These are phyloP conservation scores for Bombus terrestris DNA, from an alignment of 1,140 invertebrate species.

Conservation along the genomic window DNA sequence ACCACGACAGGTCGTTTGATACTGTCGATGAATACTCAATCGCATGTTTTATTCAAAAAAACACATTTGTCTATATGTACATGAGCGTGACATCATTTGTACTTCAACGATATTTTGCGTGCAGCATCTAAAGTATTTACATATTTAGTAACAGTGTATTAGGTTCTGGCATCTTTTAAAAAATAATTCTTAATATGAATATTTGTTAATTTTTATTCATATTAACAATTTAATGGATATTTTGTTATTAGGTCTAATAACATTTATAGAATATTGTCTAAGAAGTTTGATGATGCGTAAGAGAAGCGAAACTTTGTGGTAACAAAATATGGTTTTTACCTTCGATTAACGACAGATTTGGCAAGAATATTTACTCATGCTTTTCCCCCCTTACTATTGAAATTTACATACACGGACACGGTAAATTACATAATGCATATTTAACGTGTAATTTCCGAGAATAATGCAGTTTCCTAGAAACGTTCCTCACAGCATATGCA, in stretches of 20 bases:
- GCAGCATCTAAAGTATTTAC: not conserved
- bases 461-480: not conserved
- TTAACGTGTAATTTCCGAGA: not conserved
- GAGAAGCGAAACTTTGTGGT: too few relatives aligned
- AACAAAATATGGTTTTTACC: not conserved
- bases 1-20: not conserved
- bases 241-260: not conserved
- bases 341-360: not conserved
- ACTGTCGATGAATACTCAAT: conserved; percentile 10
- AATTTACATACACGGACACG: not conserved
- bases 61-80: not conserved
- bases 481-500: too few relatives aligned
- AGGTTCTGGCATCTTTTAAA: not conserved
- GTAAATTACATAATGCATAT: not conserved
- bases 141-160: not conserved
- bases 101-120: not conserved
- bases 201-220: not conserved
- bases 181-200: not conserved
- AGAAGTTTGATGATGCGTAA: too few relatives aligned
- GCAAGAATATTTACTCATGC: not conserved
- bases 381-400: not conserved
- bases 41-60: conserved; percentile 31
- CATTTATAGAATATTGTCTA: too few relatives aligned
- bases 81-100: conserved; percentile 31
- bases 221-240: not conserved